Evolutionary conservation across 2,888 invertebrate species (phyloP).

Genomic region (Eurytoma adleriae): DNA sequence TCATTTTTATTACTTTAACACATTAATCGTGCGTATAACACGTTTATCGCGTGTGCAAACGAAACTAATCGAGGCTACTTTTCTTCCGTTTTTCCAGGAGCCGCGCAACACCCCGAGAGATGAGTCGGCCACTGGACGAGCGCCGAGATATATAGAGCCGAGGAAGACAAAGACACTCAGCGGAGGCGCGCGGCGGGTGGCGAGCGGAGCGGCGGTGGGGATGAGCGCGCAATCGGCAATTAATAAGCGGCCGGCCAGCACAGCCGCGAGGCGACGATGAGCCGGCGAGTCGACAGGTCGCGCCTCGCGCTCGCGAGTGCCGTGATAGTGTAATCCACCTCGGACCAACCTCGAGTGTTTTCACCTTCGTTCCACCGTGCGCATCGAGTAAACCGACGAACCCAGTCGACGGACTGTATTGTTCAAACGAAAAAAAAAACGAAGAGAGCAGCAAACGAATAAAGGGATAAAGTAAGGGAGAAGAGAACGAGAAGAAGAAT

Average conservation of each 20-base stretch:
- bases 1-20: no score
- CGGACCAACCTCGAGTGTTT: no score
- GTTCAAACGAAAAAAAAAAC: no score
- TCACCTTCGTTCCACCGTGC: no score
- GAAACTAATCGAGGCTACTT: no score
- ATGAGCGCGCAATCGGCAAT: conserved; percentile 20
- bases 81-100: no score
- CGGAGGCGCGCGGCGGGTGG: conserved; percentile 18
- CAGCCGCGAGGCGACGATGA: conserved; percentile 32
- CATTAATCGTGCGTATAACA: no score
- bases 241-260: conserved; percentile 21
- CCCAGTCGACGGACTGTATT: not conserved
- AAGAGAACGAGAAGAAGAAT: conserved; percentile 59
- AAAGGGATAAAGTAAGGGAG: not conserved
- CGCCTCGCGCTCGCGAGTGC: conserved; percentile 23
- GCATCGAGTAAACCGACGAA: not conserved
- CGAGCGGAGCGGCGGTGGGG: conserved; percentile 22
- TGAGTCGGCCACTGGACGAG: no score
- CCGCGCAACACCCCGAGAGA: no score
- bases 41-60: no score
- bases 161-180: not conserved
- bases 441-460: not conserved
- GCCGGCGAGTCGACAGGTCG: conserved; percentile 43
- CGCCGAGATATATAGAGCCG: no score
- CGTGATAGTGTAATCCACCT: no score